Base-by-base conservation (phyloP, 2,113 vertebrate species). In the Ceyx margarethae region DNA sequence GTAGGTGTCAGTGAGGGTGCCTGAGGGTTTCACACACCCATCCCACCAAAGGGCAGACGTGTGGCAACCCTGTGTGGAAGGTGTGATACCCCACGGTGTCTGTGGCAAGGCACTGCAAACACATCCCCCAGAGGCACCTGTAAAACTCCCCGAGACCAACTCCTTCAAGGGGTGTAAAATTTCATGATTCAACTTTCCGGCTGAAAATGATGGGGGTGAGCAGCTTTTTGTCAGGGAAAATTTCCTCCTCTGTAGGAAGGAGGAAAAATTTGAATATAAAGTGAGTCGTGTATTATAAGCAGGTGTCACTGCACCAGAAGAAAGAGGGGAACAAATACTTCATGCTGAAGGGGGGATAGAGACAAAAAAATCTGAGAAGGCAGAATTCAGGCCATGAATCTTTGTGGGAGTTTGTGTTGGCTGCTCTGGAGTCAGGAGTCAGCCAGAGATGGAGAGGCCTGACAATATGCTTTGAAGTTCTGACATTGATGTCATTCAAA, bases 141-240 rank as follows among this genome's bases (percentile, higher is more conserved):
- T 13, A 40, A 81, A 81, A 69, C 75, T 68, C 75, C 8, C 58
- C 0, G 6, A 76, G 74, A 75, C 46, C 84, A 35, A 45, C 51
- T 74, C 60, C 84, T 93, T 77, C 56, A 64, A 40, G 61, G 81
- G 40, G 56, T 88, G 84, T 74, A 85, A 93, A 85, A 65, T 73
- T 21, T 77, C 65, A 18, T 14, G 31, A 19, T 65, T 67, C 60
- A 53, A 5, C 79, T 87, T 57, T 14, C 69, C 42, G 75, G 54
- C 21, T 81, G 80, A 28, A 81, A 93, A 25, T 22, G 17, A 37
- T 73, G 60, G 56, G 18, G 48, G 28, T 5, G 68, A 88, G 48
- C 19, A 50, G 74, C 26, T 73, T 85, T 80, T 35, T 8, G 6
- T 54, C 58, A 33, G 43, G 74, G 58, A 57, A 76, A 54, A 80